A percentile compares a stretch with the other conserved stretches of the same genome.
Evolutionary conservation across 2,888 invertebrate genomes (phyloP).

Genomic region (Ochlodes sylvanus): DNA sequence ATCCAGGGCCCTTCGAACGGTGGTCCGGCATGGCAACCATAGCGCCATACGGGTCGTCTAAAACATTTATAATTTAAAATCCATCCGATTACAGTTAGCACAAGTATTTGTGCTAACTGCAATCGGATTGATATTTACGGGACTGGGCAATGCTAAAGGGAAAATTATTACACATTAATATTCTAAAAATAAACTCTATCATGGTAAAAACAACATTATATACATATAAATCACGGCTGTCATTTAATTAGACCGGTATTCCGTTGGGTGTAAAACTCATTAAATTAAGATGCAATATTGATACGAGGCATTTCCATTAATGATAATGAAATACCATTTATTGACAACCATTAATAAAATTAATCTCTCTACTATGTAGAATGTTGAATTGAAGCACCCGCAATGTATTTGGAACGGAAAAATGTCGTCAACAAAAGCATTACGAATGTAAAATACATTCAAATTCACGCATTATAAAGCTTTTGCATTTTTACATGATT

Average conservation of each 20-base stretch:
- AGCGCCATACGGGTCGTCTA: too few species aligned
- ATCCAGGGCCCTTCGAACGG: too few species aligned
- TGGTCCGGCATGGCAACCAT: too few species aligned
- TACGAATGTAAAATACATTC: background rate
- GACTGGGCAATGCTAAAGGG: too few species aligned
- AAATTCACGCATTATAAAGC: too few species aligned
- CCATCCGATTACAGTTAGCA: too few species aligned
- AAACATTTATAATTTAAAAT: too few species aligned
- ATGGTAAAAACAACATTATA: background rate
- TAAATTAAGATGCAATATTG: constrained; percentile 8
- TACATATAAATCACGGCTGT: background rate
- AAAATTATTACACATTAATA: background rate
- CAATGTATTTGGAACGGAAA: background rate
- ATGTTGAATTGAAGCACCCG: background rate
- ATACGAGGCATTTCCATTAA: constrained; percentile 3
- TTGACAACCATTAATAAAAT: background rate
- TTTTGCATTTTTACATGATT: too few species aligned
- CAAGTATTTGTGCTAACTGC: too few species aligned
- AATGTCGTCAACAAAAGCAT: background rate
- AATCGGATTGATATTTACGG: too few species aligned
- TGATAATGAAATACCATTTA: background rate
- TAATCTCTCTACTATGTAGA: background rate
- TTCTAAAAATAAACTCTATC: constrained; percentile 5
- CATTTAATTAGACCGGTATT: background rate
- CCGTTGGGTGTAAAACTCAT: background rate